phyloP scores from a whole-genome alignment of 2,888 invertebrate species.

The Adelphocoris suturalis region DNA sequence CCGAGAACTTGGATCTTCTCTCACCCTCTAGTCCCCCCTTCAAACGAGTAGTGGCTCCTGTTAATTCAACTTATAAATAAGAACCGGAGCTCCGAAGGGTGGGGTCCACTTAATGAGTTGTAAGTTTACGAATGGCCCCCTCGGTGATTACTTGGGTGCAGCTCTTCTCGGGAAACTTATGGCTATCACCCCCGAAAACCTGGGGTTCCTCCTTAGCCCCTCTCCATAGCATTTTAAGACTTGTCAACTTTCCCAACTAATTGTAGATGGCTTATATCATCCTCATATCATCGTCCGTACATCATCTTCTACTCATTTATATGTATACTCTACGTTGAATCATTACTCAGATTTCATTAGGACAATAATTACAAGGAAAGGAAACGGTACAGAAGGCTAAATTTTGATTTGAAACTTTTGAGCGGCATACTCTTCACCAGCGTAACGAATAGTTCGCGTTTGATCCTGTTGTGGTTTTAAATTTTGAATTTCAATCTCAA shows the following conservation, averaged over 20 bases:
- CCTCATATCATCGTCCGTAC: too few species aligned
- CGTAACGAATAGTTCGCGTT: too few species aligned
- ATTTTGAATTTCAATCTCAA: too few species aligned
- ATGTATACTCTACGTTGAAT: too few species aligned
- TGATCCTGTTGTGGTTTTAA: too few species aligned
- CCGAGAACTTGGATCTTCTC: conserved; percentile 28
- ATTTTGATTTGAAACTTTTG: too few species aligned
- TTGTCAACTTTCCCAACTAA: conserved; percentile 45
- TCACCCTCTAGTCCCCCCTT: conserved; percentile 16
- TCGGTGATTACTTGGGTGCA: conserved; percentile 48
- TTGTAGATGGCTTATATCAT: neutral
- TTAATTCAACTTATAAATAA: conserved; percentile 52
- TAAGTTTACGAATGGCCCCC: conserved; percentile 61
- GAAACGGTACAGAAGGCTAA: too few species aligned
- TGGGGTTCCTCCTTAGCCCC: neutral
- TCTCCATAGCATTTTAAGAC: conserved; percentile 12
- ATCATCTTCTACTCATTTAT: too few species aligned
- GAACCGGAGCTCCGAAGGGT: conserved; percentile 49
- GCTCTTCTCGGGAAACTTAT: conserved; percentile 37
- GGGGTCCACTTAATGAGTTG: conserved; percentile 54
- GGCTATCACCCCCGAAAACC: conserved; percentile 32
- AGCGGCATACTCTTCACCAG: too few species aligned
- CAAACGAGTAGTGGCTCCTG: conserved; percentile 38
- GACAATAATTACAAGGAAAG: too few species aligned
- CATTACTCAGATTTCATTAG: too few species aligned